Evolutionary conservation across 2,888 invertebrate genomes (phyloP), one percentile per base, ranked within the genome.

Genomic region (Onchidella celtica): DNA sequence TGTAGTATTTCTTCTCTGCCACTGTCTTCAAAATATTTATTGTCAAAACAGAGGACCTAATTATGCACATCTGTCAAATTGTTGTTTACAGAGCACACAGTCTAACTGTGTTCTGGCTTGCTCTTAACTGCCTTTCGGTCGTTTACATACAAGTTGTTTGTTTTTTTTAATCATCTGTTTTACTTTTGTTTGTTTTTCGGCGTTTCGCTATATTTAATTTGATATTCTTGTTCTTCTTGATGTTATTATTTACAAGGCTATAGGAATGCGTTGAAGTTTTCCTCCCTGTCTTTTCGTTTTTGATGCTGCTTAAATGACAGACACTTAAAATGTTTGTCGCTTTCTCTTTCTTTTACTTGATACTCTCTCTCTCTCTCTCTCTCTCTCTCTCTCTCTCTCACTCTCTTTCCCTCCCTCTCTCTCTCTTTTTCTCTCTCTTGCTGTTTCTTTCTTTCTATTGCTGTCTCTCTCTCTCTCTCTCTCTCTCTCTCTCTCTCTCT

Each of bases 291-390:
- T n/a, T 24, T 57, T 57, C 57, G 24, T 11, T n/a, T n/a, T n/a
- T n/a, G n/a, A n/a, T n/a, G n/a, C n/a, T n/a, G n/a, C n/a, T n/a
- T n/a, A n/a, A n/a, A n/a, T n/a, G n/a, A n/a, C n/a, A n/a, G n/a
- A n/a, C n/a, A n/a, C n/a, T n/a, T n/a, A n/a, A n/a, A n/a, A n/a
- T n/a, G n/a, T n/a, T 24, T 78, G 21, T 38, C 72, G 59, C 69
- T 61, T 47, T 63, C 47, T 72, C 61, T 74, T 24, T 0, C 34
- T 70, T 55, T 61, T 14, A 2, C 55, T 27, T 36, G 3, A 55
- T 27, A 38, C 6, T 55, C 66, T 66, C 66, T 55, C 27, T 55
- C 27, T 66, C 29, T 32, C n/a, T 77, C 77, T 77, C 57, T 68
- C 40, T 66, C 29, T 68, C 34, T 55, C 57, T 77, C 38, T 75